These are phyloP conservation scores for Nezara viridula DNA, from an alignment of 2,888 invertebrate genomes.

Conservation along the genomic window DNA sequence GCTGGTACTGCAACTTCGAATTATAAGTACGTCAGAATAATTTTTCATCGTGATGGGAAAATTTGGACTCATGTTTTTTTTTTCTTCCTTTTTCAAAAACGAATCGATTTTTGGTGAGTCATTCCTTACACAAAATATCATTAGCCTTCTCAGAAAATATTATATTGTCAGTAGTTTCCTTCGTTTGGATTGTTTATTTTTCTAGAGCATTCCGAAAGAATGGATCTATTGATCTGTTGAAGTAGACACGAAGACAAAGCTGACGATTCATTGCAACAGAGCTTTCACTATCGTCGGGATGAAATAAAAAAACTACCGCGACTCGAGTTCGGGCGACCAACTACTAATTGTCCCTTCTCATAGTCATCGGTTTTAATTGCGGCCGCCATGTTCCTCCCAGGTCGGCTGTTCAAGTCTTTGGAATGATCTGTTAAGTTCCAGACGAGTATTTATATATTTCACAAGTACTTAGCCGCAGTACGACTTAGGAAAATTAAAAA, in stretches of 20 bases:
- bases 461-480: no score
- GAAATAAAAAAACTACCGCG: background rate
- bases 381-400: background rate
- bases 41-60: no score
- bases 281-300: slow-evolving; percentile 22
- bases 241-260: slow-evolving; percentile 14
- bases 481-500: no score
- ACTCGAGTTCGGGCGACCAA: background rate
- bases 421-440: background rate
- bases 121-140: no score
- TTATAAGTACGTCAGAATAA: no score
- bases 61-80: no score
- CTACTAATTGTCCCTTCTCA: background rate
- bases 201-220: background rate
- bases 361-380: slow-evolving; percentile 36
- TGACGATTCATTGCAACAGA: slow-evolving; percentile 15
- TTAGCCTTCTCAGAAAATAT: no score
- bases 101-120: no score
- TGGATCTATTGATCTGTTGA: background rate
- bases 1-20: no score
- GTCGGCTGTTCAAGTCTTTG: background rate
- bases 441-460: background rate
- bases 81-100: no score
- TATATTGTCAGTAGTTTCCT: no score
- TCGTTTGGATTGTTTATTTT: background rate